Evolutionary conservation across 2,113 vertebrate species (phyloP).

Genomic region (Glareola pratincola): DNA sequence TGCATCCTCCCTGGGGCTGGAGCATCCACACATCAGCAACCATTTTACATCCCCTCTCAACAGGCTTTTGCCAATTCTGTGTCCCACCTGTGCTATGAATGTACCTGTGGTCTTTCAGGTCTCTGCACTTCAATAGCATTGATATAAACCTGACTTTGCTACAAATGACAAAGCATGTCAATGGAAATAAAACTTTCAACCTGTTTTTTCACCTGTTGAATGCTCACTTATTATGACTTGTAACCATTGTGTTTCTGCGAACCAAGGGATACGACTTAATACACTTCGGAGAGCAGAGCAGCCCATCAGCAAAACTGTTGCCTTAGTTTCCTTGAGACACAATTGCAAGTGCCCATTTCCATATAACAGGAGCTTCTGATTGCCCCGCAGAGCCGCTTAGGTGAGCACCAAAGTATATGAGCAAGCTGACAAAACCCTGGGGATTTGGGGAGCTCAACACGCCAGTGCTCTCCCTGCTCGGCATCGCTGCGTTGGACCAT

Average conservation of each 20-base stretch:
- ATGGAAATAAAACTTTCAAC: background rate
- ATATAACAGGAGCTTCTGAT: background rate
- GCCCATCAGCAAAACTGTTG: background rate
- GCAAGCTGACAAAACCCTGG: background rate
- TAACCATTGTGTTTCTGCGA: background rate
- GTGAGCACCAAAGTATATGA: background rate
- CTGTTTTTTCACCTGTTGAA: background rate
- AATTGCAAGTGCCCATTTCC: background rate
- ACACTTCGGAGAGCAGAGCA: background rate
- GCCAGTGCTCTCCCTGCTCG: background rate
- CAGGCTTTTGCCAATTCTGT: fast-evolving
- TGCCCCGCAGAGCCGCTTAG: background rate
- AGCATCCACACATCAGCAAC: background rate
- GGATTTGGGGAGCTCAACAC: background rate
- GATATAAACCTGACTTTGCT: background rate
- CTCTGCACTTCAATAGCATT: background rate
- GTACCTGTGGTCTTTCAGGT: background rate
- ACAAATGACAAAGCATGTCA: background rate
- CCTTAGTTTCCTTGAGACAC: background rate
- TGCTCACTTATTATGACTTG: no score
- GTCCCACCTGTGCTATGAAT: background rate
- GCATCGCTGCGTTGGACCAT: background rate
- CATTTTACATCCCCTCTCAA: background rate
- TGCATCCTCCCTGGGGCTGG: background rate
- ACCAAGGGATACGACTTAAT: background rate